Base-by-base conservation (phyloP, 2,113 vertebrate genomes). In the Boleophthalmus pectinirostris region DNA sequence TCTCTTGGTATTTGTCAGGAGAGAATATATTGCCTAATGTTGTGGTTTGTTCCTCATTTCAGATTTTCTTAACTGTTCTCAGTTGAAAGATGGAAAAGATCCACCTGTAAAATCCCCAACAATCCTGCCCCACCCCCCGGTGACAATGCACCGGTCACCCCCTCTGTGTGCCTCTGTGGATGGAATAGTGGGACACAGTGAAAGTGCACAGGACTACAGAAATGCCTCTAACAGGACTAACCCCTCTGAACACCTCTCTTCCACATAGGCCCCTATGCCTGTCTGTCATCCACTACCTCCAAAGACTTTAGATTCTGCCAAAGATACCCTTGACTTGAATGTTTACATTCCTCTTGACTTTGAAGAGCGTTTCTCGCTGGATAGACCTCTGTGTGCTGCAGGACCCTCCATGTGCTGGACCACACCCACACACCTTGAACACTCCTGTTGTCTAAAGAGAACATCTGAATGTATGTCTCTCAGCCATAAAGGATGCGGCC, bases 191-290 rank as follows among this genome's bases (percentile, higher is more conserved):
- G 85, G 89, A 0, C 79, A 63, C 47, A 83, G 77, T 20, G 84
- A 70, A 3, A 64, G 72, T 79, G 73, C 73, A 70, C 83, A 83
- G 70, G 82, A 88, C 64, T 82, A 88, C 85, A 90, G 77, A 88
- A 87, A 85, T 82, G 86, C 83, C 82, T 85, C 86, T 35, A 83
- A 85, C 43, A 94, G 92, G 92, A 94, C 93, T 93, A 93, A 92
- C 78, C 56, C 78, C 68, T 89, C 88, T 82, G 88, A 93, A 74
- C 82, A 77, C 8, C 61, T 68, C 4, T 73, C 87, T 23, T 85
- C 89, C 56, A 85, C 90, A 83, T 92, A 89, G 80, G 71, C 69
- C 77, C 63, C 68, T 18, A 69, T 51, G 58, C 74, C 23, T 76
- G 69, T 69, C 70, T 75, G 69, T 63, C 70, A 81, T 85, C 90